These are phyloP conservation scores for Melanophora roralis DNA, from an alignment of 2,888 invertebrate species.

Conservation along the genomic window DNA sequence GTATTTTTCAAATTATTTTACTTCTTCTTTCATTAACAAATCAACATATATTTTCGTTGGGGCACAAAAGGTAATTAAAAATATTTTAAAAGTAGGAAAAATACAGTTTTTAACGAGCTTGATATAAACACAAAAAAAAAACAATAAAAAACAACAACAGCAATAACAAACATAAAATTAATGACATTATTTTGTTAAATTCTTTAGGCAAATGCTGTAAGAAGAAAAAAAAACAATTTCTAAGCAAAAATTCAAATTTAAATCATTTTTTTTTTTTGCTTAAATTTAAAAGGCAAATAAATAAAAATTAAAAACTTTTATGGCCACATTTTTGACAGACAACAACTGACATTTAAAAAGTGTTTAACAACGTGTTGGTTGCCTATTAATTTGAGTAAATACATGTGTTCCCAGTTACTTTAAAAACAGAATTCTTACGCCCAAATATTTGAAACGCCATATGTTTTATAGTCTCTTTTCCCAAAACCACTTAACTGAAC, in stretches of 20 bases:
- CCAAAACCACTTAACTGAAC: background rate
- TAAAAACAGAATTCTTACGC: background rate
- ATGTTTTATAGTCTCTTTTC: background rate
- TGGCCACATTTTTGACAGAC: background rate
- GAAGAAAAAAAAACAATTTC: background rate
- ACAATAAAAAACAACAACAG: constrained; percentile 6
- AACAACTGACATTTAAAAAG: constrained; percentile 23
- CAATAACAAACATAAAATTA: constrained; percentile 27
- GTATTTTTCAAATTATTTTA: background rate
- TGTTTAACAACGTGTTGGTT: constrained; percentile 15
- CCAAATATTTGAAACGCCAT: background rate
- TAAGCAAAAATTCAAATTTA: background rate
- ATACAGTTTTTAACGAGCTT: constrained; percentile 23
- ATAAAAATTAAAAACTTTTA: background rate
- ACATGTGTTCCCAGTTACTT: background rate
- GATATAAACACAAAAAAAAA: constrained; percentile 17
- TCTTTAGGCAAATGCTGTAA: no score
- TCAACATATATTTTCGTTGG: background rate
- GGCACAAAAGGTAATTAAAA: constrained; percentile 39
- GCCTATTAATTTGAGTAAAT: no score
- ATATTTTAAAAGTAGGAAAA: constrained; percentile 15
- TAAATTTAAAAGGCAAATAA: background rate
- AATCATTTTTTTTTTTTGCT: background rate
- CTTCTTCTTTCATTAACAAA: constrained; percentile 4
- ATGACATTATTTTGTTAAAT: constrained; percentile 24